Evolutionary conservation across 2,888 invertebrate genomes (phyloP).

Genomic region (Hipparchia sbordonii): DNA sequence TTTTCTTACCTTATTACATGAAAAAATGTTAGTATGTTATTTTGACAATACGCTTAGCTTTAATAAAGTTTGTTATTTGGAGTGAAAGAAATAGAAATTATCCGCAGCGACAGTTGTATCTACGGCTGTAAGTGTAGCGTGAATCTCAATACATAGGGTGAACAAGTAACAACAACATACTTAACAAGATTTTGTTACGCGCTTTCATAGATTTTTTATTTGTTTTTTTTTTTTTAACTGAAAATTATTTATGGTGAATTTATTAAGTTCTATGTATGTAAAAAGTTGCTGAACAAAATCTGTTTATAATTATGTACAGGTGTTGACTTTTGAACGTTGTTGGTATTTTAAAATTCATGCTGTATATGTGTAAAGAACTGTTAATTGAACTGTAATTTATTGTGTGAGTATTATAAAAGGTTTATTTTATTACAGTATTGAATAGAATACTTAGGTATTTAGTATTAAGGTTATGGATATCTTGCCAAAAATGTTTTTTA

Average conservation of each 20-base stretch:
- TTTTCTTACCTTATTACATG: no score
- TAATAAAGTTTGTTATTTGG: neutral
- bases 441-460: slow-evolving; percentile 5
- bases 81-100: neutral
- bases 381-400: neutral
- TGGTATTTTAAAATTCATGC: neutral
- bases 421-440: neutral
- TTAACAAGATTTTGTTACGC: no score
- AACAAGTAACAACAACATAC: no score
- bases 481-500: slow-evolving; percentile 23
- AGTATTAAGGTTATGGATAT: slow-evolving; percentile 21
- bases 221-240: no score
- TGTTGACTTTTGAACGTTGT: neutral
- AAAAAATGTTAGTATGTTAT: neutral
- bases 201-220: no score
- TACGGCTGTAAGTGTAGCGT: slow-evolving; percentile 9
- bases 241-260: no score
- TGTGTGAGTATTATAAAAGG: neutral
- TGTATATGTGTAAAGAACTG: neutral
- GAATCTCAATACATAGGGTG: neutral
- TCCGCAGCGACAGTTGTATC: neutral
- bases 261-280: no score
- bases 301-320: no score
- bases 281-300: no score
- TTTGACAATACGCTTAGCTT: slow-evolving; percentile 12